Evolutionary conservation across 1,140 invertebrate species (phyloP), one percentile per base, ranked within the genome.

Genomic region (Physella acuta): DNA sequence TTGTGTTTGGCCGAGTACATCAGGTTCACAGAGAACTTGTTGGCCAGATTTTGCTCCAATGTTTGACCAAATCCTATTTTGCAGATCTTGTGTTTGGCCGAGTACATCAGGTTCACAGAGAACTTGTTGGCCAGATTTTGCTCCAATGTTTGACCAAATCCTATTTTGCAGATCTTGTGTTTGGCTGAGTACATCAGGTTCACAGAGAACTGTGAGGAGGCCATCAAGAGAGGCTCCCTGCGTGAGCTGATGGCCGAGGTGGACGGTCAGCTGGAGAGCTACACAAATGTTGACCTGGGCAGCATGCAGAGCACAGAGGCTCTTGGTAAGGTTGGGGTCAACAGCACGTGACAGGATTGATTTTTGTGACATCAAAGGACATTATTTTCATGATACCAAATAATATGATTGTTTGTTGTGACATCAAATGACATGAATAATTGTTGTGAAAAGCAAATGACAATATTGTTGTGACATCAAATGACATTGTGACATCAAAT

Each of bases 161-260:
- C n/a, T n/a, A n/a, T n/a, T n/a, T n/a, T n/a, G 17, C 76, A 97
- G 88, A 90, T 97, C 75, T 82, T 97, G 31, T 89, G 89, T 72
- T 75, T 91, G 34, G 85, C 87, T 17, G 89, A 90, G 72, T 83
- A 87, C 75, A 90, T 97, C 20, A 85, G 89, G 28, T 98, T 97
- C 82, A 94, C 93, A 2, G 88, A 90, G 70, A 88, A 90, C 79
- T 90, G 90, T 76, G 95, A 98, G 86, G 89, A 90, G 76, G 90
- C 93, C 3, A 92, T 97, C 71, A 80, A 81, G 1, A 64, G 86
- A 55, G 89, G 90, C 79, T 87, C 87, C 59, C 81, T 97, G 37
- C 86, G 88, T 31, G 75, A 84, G 71, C 86, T 88, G 73, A 74
- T 85, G 71, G 68, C 79, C 28, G 84, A 88, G 70, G 75, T 89